Base-by-base conservation (phyloP, 2,797 vertebrate species). In the Cryptoblepharus egeriae region DNA sequence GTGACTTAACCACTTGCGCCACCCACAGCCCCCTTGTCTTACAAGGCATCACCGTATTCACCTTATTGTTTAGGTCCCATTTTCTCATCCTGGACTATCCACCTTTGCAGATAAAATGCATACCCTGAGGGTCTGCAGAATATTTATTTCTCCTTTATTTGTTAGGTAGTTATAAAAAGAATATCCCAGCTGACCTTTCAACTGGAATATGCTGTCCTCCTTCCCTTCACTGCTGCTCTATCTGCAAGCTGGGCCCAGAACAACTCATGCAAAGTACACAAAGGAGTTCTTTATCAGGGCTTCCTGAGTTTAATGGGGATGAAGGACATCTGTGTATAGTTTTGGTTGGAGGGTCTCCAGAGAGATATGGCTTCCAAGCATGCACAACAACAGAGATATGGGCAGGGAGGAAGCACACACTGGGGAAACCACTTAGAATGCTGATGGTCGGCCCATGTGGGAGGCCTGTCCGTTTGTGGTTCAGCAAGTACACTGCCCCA, bases 141-240 rank as follows among this genome's bases (percentile, higher is more conserved):
- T 86, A 88, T 67, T 83, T 78, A 5, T 76, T 92, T 89, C 75
- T 84, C 30, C 67, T 35, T n/a, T 87, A 87, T 90, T 60, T 83
- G 77, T 22, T 30, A 88, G 77, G 70, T 76, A 86, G 73, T 32
- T 85, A 78, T 42, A 75, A 77, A 42, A 60, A 15, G 80, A n/a
- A n/a, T 69, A 90, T 77, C 16, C 74, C 85, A 88, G 78, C 63
- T 77, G 75, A 77, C 61, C 61, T 77, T 77, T 65, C 61, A 64
- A 35, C 61, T 35, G 12, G 42, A 77, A 26, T 32, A 35, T n/a
- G 45, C 61, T 30, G 30, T 35, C 30, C 28, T 20, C 15, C 45
- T 45, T 28, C 26, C 68, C 32, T 9, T 30, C 20, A 5, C 28
- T 26, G 52, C 55, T 57, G 2, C 12, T 39, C 35, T 9, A 28